Base-by-base conservation (phyloP, 92 coral and sea anemone species). In the Metridium senile region DNA sequence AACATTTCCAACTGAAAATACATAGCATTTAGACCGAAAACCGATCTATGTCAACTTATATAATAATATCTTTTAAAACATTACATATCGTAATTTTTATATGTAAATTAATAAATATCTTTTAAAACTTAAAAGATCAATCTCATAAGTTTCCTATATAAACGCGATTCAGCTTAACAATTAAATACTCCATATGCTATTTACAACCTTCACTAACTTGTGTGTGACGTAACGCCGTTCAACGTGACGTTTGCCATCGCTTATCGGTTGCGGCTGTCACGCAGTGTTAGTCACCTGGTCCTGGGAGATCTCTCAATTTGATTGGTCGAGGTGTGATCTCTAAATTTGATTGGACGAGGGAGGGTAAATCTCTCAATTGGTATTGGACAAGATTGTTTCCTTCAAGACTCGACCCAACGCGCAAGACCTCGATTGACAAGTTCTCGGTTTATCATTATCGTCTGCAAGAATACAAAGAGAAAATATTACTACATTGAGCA, bases 391-490 rank as follows among this genome's bases (percentile, higher is more conserved):
- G 11, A 8, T 59, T 23, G 29, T 10, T 22, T 26, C 1, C 39
- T 49, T 85, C 78, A 93, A n/a, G 90, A 76, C 79, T 95, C 99
- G 20, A 91, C 87, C 99, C 99, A 95, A 43, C 95, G 90, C 4
- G 97, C 97, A 9, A 89, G 85, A 10, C 99, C 98, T 51, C 93
- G 73, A 72, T 86, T 84, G 16, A 95, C 96, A 26, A 95, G 75
- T 20, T 95, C 99, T 61, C 99, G 77, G 80, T 95, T 95, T 27
- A 95, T 84, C 89, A 95, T 71, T 31, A 92, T 84, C 47, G 97
- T 88, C 97, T 94, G 76, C 29, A 72, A 83, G 32, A 75, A 53
- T 18, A 63, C 23, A 28, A 23, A 27, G 29, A 22, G 19, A 28
- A 10, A 56, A 33, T 78, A 19, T 9, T 20, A 28, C 56, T 9